phyloP scores from a whole-genome alignment of 2,888 invertebrate genomes.

The Alloscopus bannaensis region DNA sequence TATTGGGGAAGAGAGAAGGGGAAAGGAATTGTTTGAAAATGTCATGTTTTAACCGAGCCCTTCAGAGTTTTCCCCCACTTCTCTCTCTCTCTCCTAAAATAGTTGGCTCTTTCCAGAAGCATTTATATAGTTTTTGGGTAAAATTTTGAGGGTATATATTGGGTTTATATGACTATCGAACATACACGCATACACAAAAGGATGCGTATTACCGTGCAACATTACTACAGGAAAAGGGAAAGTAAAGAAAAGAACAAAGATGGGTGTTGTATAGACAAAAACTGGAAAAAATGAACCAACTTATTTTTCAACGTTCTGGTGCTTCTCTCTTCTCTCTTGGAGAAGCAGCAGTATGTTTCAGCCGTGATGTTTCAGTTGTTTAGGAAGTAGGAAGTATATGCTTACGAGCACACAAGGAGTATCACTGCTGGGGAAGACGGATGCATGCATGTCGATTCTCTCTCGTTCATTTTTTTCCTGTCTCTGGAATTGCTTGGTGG shows the following conservation, averaged over 20 bases:
- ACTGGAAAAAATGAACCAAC: constrained; percentile 34
- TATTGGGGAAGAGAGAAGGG: neutral
- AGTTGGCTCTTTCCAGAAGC: neutral
- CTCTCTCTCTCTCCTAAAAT: neutral
- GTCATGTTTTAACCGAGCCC: constrained; percentile 50
- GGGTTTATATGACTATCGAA: too few species aligned
- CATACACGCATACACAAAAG: neutral
- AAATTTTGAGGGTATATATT: constrained; percentile 1
- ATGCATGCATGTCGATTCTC: constrained; percentile 24
- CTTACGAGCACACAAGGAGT: neutral
- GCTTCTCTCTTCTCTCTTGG: neutral
- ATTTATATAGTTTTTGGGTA: neutral
- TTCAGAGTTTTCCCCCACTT: constrained; percentile 34
- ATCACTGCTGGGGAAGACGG: neutral
- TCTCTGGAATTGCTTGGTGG: constrained; percentile 15
- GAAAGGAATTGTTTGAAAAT: constrained; percentile 43
- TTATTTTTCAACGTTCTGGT: constrained; percentile 37
- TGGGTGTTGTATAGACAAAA: constrained; percentile 14
- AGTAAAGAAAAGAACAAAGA: constrained; percentile 27
- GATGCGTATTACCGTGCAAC: neutral
- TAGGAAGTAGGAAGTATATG: neutral
- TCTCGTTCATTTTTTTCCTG: neutral
- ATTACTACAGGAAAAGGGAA: constrained; percentile 6
- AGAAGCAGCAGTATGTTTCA: neutral
- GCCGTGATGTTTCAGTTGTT: constrained; percentile 24